Base-by-base conservation (phyloP, 2,888 invertebrate genomes). In the Drosophila colorata region DNA sequence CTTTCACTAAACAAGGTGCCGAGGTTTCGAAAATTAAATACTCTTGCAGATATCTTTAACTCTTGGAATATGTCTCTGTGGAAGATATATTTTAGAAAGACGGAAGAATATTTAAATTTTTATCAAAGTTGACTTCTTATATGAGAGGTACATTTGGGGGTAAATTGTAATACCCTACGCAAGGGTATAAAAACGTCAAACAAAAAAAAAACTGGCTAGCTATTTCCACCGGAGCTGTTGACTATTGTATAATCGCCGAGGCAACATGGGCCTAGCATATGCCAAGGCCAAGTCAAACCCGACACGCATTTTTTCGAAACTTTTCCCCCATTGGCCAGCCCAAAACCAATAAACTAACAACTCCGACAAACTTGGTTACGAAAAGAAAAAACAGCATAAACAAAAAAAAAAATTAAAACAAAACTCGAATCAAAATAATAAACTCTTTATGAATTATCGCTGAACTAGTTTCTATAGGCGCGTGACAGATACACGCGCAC, bases 381-480 rank as follows among this genome's bases (percentile, higher is more conserved):
- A 74, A 67, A 55, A 57, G 35, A 33, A 25, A 28, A 53, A 40
- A 18, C 4, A 18, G 28, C 4, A 18, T 13, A 48, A 25, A 48
- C 37, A 53, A 65, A 37, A 28, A 46, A 37, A 48, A 35, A 41
- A 8, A 8, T 33, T 8, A 52, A 31, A 59, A 57, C 14, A 44
- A 23, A 49, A 60, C 58, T 44, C 43, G 43, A 48, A 71, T 66
- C 47, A 35, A 53, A 51, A 60, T 60, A 31, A 18, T 33, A 52
- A 43, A 63, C 51, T 41, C 37, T 71, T 72, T 79, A 81, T 83
- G 68, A 81, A 72, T 87, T 85, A 83, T 85, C 74, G 57, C 59
- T 74, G 86, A 67, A 79, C 86, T 82, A 83, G 79, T 84, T 83
- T 67, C 56, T 44, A 61, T 67, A 44, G 58, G 75, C 78, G 74